Base-by-base conservation (phyloP, 2,888 invertebrate genomes). In the Drosophila prostipennis region DNA sequence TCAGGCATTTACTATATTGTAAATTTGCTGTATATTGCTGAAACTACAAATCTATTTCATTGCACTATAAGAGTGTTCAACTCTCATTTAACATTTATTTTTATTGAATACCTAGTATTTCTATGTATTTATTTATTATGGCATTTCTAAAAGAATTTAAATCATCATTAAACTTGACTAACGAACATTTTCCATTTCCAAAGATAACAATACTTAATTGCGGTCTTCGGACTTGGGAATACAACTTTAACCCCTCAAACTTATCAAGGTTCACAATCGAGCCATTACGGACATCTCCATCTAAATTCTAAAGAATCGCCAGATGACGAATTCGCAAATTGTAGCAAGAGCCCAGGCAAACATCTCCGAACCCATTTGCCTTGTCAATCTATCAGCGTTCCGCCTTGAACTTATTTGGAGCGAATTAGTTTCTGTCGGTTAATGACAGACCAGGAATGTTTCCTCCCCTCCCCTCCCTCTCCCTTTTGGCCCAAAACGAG, bases 351-450 rank as follows among this genome's bases (percentile, higher is more conserved):
- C 53, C 11, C 29, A 23, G 53, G 19, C 45, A 48, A 61, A 61
- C 61, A 61, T 61, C 48, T 16, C 16, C 2, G 2, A 52, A 45
- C 52, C 36, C 67, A 61, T 63, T 48, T 6, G 65, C 68, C 53
- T 53, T 67, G 68, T 46, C 65, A 65, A 65, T 67, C 53, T 29
- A 53, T 65, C 68, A 65, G 53, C 65, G 46, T 68, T 65, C 54
- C 68, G 63, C 69, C 65, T 69, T 67, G 55, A 68, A 67, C 65
- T 67, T 67, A 68, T 67, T 67, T 54, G 69, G 65, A 55, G 36
- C 68, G 65, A 68, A 67, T 67, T 67, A 67, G 65, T 67, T 67
- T 29, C 55, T 54, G 65, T 67, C 65, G 46, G 69, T 54, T 68
- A 67, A 67, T 67, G 65, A 68, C 65, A 55, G 29, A 53, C 55